phyloP scores from a whole-genome alignment of 2,888 invertebrate genomes.

The Thecocarcelia acutangulata region DNA sequence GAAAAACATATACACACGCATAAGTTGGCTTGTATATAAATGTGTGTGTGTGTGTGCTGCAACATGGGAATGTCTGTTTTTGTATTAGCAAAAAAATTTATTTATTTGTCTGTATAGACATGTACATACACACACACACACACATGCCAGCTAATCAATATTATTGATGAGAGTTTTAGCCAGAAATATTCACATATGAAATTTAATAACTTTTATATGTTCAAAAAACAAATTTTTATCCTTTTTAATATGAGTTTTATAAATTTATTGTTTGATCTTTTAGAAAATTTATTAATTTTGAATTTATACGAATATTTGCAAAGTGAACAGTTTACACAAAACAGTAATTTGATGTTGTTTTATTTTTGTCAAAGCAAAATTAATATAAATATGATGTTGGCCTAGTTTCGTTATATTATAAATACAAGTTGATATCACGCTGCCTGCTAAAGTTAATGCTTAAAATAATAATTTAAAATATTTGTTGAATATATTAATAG shows the following conservation, averaged over 20 bases:
- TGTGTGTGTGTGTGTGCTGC: background rate
- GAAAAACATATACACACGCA: background rate
- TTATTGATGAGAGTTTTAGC: conserved; percentile 29
- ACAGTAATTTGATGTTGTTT: no score
- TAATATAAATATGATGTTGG: background rate
- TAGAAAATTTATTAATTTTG: background rate
- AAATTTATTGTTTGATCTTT: conserved; percentile 5
- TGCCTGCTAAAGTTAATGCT: conserved; percentile 1
- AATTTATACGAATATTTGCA: background rate
- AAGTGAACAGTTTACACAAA: background rate
- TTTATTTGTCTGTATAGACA: background rate
- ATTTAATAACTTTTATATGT: conserved; percentile 12
- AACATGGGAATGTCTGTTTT: background rate
- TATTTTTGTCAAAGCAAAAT: no score
- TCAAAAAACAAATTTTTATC: background rate
- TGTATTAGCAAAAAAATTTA: no score
- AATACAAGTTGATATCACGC: background rate
- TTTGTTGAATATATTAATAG: background rate
- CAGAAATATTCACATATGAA: conserved; percentile 1
- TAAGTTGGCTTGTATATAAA: background rate
- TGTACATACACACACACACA: background rate
- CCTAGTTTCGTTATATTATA: background rate
- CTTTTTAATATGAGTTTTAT: background rate
- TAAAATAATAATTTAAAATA: background rate
- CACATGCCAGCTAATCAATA: conserved; percentile 2